Evolutionary conservation across 1,140 invertebrate species (phyloP).

Genomic region (Drosophila repleta): DNA sequence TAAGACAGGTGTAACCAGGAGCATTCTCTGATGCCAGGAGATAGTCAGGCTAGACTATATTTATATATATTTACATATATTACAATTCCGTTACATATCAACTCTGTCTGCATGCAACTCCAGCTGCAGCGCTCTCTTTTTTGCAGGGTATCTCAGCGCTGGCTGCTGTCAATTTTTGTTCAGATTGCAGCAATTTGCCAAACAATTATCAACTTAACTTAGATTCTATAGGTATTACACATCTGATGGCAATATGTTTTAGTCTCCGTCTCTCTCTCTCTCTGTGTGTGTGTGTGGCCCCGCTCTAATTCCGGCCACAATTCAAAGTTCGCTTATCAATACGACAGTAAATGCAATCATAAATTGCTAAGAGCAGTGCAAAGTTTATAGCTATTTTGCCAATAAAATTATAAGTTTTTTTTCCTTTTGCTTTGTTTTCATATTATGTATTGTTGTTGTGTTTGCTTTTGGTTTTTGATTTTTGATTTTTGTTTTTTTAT

Average conservation of each 20-base stretch:
- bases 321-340: slow-evolving; percentile 55
- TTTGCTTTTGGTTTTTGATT: slow-evolving; percentile 21
- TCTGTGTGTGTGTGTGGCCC: slow-evolving; percentile 27
- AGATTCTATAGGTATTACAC: slow-evolving; percentile 18
- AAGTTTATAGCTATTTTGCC: slow-evolving; percentile 52
- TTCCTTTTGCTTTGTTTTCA: slow-evolving; percentile 17
- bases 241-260: slow-evolving; percentile 1
- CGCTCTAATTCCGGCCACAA: slow-evolving; percentile 52
- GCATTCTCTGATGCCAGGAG: too few relatives aligned
- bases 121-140: neutral
- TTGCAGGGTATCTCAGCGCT: neutral
- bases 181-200: slow-evolving; percentile 34
- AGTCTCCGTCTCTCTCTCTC: neutral
- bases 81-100: neutral
- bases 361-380: slow-evolving; percentile 55
- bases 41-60: too few relatives aligned
- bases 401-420: slow-evolving; percentile 31
- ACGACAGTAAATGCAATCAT: slow-evolving; percentile 33
- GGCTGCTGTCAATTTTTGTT: neutral
- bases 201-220: slow-evolving; percentile 6
- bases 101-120: neutral
- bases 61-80: too few relatives aligned
- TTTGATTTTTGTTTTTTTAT: slow-evolving; percentile 17
- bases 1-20: too few relatives aligned
- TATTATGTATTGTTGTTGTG: slow-evolving; percentile 26